Evolutionary conservation across 1,140 invertebrate species (phyloP).

Genomic region (Magallana ariakensis): DNA sequence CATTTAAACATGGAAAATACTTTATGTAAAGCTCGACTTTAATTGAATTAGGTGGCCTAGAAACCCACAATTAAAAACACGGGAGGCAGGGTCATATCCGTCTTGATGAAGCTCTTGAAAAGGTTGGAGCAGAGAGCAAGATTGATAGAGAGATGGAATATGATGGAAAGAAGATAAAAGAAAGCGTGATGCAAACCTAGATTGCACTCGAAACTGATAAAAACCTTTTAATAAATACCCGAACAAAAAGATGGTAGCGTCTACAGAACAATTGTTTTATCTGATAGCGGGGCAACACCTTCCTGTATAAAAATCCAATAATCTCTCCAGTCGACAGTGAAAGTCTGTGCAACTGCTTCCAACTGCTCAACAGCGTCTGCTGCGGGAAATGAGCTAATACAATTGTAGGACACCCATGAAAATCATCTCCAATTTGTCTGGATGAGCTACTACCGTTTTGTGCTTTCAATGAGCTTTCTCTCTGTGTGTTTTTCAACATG

Average conservation of each 20-base stretch:
- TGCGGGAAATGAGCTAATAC: neutral
- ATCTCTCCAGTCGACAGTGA: neutral
- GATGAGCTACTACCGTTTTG: neutral
- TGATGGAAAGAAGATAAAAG: neutral
- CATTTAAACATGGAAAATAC: neutral
- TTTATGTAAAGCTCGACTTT: slow-evolving; percentile 4
- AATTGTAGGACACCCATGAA: slow-evolving; percentile 26
- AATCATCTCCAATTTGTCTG: slow-evolving; percentile 36
- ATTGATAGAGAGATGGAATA: no score
- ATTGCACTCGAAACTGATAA: no score
- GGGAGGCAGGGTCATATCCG: neutral
- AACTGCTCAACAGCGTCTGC: neutral
- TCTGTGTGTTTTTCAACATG: no score
- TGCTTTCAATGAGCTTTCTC: no score
- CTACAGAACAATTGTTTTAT: neutral
- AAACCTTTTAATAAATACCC: no score
- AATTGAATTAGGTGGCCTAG: slow-evolving; percentile 25
- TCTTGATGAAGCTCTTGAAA: neutral
- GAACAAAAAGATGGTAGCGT: no score
- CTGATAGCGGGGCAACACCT: neutral
- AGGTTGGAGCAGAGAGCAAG: no score
- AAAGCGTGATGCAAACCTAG: neutral
- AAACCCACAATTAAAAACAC: neutral
- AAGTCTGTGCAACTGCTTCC: neutral
- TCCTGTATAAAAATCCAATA: slow-evolving; percentile 7